Percentiles rank a stretch among this genome's conserved stretches.
These are phyloP conservation scores for Lepidocyrtoides sp. DNA, from an alignment of 2,888 invertebrate species.

Conservation along the genomic window DNA sequence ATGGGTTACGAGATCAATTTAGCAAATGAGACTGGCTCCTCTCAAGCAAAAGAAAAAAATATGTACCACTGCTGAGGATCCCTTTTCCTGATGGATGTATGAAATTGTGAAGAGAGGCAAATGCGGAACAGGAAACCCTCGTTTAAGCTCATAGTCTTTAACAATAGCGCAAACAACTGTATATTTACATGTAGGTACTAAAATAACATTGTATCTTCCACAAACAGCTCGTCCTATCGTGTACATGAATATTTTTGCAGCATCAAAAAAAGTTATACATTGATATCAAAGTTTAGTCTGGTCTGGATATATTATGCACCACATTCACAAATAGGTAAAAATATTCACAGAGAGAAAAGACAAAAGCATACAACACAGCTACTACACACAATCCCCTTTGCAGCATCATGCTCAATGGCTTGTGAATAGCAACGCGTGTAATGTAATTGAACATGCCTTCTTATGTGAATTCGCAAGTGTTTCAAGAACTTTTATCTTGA, in stretches of 20 bases:
- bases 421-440: constrained; percentile 47
- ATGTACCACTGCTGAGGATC: constrained; percentile 30
- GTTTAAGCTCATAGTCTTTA: background rate
- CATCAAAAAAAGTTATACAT: too few species aligned
- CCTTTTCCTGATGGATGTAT: constrained; percentile 70
- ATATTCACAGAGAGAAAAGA: background rate
- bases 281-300: too few species aligned
- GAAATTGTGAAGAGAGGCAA: constrained; percentile 16
- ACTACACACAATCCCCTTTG: background rate
- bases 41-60: constrained; percentile 14
- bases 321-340: background rate
- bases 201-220: too few species aligned
- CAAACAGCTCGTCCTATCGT: too few species aligned
- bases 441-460: constrained; percentile 71
- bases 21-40: constrained; percentile 76
- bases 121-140: background rate
- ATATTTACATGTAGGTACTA: background rate
- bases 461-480: constrained; percentile 72
- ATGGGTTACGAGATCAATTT: constrained; percentile 80
- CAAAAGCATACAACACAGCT: background rate
- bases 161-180: background rate
- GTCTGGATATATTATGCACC: background rate
- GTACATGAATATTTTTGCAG: too few species aligned
- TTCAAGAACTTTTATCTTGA: constrained; percentile 58
- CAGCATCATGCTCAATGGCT: constrained; percentile 39